Evolutionary conservation across 1,140 invertebrate species (phyloP).

Genomic region (Hypsibius dujardini): DNA sequence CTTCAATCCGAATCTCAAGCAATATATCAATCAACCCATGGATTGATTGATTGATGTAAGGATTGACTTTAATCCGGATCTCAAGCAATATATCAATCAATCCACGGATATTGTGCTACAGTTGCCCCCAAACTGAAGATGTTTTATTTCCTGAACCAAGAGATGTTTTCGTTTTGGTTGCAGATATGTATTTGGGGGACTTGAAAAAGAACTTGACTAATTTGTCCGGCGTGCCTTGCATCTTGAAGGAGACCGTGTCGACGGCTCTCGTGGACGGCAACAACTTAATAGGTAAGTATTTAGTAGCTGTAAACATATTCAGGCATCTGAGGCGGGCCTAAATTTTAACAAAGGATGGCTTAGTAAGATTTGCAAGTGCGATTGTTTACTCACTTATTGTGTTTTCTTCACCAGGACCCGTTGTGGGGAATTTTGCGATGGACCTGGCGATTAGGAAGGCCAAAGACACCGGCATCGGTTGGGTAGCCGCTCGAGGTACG

Average conservation of each 20-base stretch:
- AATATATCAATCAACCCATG: not conserved
- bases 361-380: too few species aligned
- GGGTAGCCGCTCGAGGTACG: constrained; percentile 56
- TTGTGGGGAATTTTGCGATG: constrained; percentile 13
- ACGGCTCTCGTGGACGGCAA: constrained; percentile 66
- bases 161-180: not conserved
- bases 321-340: too few species aligned
- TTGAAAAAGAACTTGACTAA: constrained; percentile 34
- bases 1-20: too few species aligned
- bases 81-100: too few species aligned
- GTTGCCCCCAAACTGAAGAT: too few species aligned
- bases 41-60: too few species aligned
- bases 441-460: constrained; percentile 71
- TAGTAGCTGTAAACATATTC: too few species aligned
- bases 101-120: too few species aligned
- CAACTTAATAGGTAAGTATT: constrained; percentile 54
- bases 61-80: too few species aligned
- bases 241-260: constrained; percentile 52
- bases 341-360: too few species aligned
- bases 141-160: too few species aligned
- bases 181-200: constrained; percentile 43
- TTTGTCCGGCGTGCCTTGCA: constrained; percentile 39
- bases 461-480: constrained; percentile 58
- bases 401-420: constrained; percentile 4
- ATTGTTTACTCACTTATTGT: not conserved